Conservation (phyloP, 2,888 invertebrate genomes). For the Amitus sp. region DNA sequence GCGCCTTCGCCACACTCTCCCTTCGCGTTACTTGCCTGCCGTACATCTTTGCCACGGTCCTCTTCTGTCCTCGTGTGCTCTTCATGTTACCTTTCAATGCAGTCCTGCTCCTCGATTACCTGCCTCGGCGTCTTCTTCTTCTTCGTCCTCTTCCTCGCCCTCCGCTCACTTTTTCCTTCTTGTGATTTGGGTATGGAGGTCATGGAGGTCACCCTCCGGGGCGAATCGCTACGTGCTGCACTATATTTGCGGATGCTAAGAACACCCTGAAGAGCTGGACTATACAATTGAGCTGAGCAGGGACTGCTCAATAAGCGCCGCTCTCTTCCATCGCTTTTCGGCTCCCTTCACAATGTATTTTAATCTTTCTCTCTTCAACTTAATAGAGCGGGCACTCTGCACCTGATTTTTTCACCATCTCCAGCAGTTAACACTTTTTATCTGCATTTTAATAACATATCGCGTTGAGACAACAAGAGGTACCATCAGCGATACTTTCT, state of each 20-base stretch:
- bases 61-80: constrained; percentile 20
- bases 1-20: neutral
- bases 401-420: too few species aligned
- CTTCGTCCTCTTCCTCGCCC: constrained; percentile 32
- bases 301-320: constrained; percentile 54
- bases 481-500: too few species aligned
- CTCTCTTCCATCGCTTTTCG: constrained; percentile 45
- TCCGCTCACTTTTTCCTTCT: constrained; percentile 26
- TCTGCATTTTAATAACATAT: too few species aligned
- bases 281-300: constrained; percentile 28
- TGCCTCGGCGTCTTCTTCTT: constrained; percentile 39
- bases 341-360: constrained; percentile 35
- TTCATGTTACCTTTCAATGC: constrained; percentile 33
- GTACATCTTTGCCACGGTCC: constrained; percentile 17
- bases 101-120: constrained; percentile 15
- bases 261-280: constrained; percentile 52
- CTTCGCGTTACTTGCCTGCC: constrained; percentile 10
- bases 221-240: constrained; percentile 61
- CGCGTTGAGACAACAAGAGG: too few species aligned
- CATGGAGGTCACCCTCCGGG: constrained; percentile 61
- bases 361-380: neutral
- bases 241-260: constrained; percentile 64
- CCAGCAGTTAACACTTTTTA: too few species aligned
- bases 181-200: constrained; percentile 56
- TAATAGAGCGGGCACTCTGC: too few species aligned